Evolutionary conservation across 2,113 vertebrate species (phyloP).

Genomic region (Gallinago jamesoni): DNA sequence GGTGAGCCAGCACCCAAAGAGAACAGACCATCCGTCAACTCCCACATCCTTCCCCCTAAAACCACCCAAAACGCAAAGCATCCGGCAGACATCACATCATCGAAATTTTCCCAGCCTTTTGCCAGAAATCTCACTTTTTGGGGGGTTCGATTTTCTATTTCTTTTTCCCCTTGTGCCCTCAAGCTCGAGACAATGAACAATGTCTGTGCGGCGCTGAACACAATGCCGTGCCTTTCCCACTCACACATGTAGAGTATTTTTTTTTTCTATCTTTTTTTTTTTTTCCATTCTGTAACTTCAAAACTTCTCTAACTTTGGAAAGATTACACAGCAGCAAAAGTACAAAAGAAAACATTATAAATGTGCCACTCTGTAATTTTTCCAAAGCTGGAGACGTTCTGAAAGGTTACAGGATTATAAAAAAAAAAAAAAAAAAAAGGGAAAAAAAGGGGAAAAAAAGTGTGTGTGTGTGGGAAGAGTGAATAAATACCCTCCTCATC

Average conservation of each 20-base stretch:
- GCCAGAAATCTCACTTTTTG: constrained; percentile 1
- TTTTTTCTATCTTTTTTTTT: neutral
- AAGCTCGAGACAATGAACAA: neutral
- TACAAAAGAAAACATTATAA: constrained; percentile 57
- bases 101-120: neutral
- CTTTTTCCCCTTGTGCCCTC: neutral
- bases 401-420: constrained; percentile 44
- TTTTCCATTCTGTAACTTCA: constrained; percentile 28
- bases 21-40: neutral
- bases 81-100: neutral
- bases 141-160: neutral
- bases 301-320: constrained; percentile 47
- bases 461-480: constrained; percentile 7
- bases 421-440: neutral
- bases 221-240: neutral
- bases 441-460: neutral
- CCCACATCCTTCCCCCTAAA: neutral
- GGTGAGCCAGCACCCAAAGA: neutral
- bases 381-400: constrained; percentile 23
- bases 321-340: constrained; percentile 36
- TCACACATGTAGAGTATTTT: neutral
- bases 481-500: neutral
- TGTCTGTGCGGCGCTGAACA: fast-evolving
- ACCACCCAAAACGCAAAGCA: neutral
- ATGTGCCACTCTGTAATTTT: constrained; percentile 52